Conservation (phyloP, 1,140 invertebrate species). For the Atta texana region DNA sequence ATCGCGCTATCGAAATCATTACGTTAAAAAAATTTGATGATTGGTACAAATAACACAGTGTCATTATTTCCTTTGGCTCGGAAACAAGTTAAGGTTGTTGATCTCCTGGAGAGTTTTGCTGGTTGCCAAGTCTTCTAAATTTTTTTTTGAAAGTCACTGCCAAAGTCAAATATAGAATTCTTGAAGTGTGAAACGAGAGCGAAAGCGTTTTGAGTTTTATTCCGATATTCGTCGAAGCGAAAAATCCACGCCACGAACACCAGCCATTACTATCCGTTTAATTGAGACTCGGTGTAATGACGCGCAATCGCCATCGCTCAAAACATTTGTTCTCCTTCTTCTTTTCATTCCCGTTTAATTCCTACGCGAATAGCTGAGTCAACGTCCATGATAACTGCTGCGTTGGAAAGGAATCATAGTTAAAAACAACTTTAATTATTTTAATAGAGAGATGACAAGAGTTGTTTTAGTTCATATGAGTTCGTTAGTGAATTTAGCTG, state of each 20-base stretch:
- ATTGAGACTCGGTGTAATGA: slow-evolving; percentile 41
- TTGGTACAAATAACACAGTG: not conserved
- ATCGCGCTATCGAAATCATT: not conserved
- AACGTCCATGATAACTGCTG: slow-evolving; percentile 37
- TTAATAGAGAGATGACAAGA: slow-evolving; percentile 57
- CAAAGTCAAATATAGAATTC: slow-evolving; percentile 12
- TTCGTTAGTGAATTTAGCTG: slow-evolving; percentile 53
- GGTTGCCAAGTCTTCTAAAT: slow-evolving; percentile 38
- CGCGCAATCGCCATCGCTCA: slow-evolving; percentile 30
- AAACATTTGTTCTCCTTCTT: slow-evolving; percentile 38
- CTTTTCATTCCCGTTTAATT: not conserved
- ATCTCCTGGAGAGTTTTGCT: not conserved
- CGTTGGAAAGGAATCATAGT: slow-evolving; percentile 21
- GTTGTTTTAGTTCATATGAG: slow-evolving; percentile 26
- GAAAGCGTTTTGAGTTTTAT: slow-evolving; percentile 50
- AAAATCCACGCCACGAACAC: slow-evolving; percentile 9
- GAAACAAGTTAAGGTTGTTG: slow-evolving; percentile 16
- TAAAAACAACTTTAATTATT: slow-evolving; percentile 64
- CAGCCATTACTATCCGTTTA: slow-evolving; percentile 23
- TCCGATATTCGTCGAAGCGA: slow-evolving; percentile 18
- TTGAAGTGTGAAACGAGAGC: slow-evolving; percentile 22
- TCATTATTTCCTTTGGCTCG: slow-evolving; percentile 4
- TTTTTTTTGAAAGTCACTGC: slow-evolving; percentile 9
- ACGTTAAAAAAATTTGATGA: slow-evolving; percentile 12
- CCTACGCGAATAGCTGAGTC: slow-evolving; percentile 31